A percentile compares a stretch with the other conserved stretches of the same genome.
These are phyloP conservation scores for Neosalanx taihuensis DNA, from an alignment of 2,797 vertebrate genomes.

Conservation along the genomic window DNA sequence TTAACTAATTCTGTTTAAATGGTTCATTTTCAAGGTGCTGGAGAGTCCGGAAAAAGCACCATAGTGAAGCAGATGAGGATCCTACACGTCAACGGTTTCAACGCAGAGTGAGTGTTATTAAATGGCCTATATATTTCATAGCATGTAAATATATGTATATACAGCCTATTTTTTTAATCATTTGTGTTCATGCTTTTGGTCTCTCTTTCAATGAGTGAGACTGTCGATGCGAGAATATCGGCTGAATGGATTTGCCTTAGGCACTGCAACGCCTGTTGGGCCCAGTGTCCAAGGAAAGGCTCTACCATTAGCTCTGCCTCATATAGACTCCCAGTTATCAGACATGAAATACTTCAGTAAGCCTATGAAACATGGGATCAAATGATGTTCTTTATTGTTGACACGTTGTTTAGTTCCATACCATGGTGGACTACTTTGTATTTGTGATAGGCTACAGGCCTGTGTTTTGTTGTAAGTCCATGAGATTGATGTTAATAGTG, in stretches of 20 bases:
- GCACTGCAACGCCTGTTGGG: slow-evolving; percentile 85
- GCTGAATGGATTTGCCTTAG: slow-evolving; percentile 65
- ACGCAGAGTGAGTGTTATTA: slow-evolving; percentile 89
- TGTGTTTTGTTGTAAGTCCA: not conserved
- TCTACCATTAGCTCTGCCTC: slow-evolving; percentile 3
- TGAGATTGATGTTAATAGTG: no score
- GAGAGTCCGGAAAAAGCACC: slow-evolving; percentile 99
- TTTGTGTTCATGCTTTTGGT: slow-evolving; percentile 21
- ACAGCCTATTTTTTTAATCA: slow-evolving; percentile 1
- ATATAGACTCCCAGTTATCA: not conserved
- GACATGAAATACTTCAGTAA: slow-evolving; percentile 24
- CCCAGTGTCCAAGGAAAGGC: slow-evolving; percentile 81
- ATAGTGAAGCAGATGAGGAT: slow-evolving; percentile 99
- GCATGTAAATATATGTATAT: slow-evolving; percentile 14
- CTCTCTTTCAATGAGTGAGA: slow-evolving; percentile 34
- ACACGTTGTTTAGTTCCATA: slow-evolving; percentile 52
- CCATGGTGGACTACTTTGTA: slow-evolving; percentile 33
- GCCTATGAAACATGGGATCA: slow-evolving; percentile 32
- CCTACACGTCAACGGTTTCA: slow-evolving; percentile 98
- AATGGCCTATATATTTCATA: slow-evolving; percentile 4
- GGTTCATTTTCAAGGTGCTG: slow-evolving; percentile 82
- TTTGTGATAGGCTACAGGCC: slow-evolving; percentile 48
- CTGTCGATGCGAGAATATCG: slow-evolving; percentile 46
- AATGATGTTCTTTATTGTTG: slow-evolving; percentile 40
- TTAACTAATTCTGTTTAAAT: slow-evolving; percentile 20